phyloP scores from a whole-genome alignment of 2,888 invertebrate species.

The Coelogynopora nodosa region DNA sequence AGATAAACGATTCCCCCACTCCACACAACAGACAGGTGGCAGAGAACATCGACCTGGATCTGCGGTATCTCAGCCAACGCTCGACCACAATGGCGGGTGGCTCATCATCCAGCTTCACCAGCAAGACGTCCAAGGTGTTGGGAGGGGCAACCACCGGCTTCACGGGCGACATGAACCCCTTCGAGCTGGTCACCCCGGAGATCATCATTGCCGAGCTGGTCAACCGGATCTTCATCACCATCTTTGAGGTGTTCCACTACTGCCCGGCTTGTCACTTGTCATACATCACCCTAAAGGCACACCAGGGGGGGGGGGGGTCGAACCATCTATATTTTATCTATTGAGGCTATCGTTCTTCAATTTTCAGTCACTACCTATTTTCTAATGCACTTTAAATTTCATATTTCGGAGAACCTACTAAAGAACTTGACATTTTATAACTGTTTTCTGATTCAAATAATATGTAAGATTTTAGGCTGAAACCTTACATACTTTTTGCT shows the following conservation, averaged over 20 bases:
- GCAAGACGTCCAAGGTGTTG: background rate
- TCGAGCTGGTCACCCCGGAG: conserved; percentile 70
- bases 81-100: background rate
- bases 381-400: too few species aligned
- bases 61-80: conserved; percentile 32
- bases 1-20: background rate
- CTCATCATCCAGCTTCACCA: background rate
- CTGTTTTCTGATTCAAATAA: too few species aligned
- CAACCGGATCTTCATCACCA: conserved; percentile 57
- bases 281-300: too few species aligned
- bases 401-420: too few species aligned
- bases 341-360: too few species aligned
- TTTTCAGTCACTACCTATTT: too few species aligned
- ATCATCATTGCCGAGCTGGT: conserved; percentile 58
- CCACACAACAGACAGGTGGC: conserved; percentile 8
- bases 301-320: too few species aligned
- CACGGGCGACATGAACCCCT: background rate
- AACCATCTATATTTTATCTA: too few species aligned
- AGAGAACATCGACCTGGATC: conserved; percentile 40
- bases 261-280: too few species aligned
- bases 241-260: conserved; percentile 61
- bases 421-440: too few species aligned
- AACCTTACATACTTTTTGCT: too few species aligned
- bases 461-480: too few species aligned
- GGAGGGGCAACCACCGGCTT: background rate